Evolutionary conservation across 2,888 invertebrate genomes (phyloP), one percentile per base, ranked within the genome.

Genomic region (Vesta saturnalis): DNA sequence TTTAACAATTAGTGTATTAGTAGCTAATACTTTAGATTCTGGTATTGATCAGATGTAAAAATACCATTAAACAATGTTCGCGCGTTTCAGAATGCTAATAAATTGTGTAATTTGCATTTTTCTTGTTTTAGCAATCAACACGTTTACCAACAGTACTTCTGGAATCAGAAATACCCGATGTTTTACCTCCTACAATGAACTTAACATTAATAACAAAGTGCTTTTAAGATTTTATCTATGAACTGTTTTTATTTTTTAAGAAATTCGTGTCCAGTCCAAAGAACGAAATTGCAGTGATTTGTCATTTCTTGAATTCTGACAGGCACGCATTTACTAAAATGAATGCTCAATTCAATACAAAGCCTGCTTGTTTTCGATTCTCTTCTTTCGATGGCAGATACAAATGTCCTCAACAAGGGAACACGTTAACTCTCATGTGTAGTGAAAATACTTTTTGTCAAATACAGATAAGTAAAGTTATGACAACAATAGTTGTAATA

Each of bases 271-370:
- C 74, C 72, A 65, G 64, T 71, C 66, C 66, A 71, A 65, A 68
- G 60, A 74, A 67, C 69, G 61, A 63, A 72, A 75, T 76, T 74
- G 73, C 71, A 66, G 67, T 69, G 67, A 76, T 77, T 77, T 77
- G 74, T 77, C 77, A 77, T 77, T 74, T 73, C 67, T 66, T 56
- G 63, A 72, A 72, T 72, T 73, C 73, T 74, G 76, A 76, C 77
- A 74, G 77, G 72, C 70, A 70, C 72, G 74, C 76, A 76, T 77
- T 76, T 75, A 73, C 49, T 15, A 64, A 70, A 67, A 70, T 60
- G 67, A 70, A 70, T 70, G 67, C 73, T 76, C 74, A 76, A 74
- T 75, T 73, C 74, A 75, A 77, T 72, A 75, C 75, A 76, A 74
- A 72, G 74, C 73, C 73, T 73, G 71, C 73, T 72, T 71, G 73